A percentile compares a stretch with the other conserved stretches of the same genome.
Conservation (phyloP, 1,140 invertebrate species). For the Drosophila repleta region DNA sequence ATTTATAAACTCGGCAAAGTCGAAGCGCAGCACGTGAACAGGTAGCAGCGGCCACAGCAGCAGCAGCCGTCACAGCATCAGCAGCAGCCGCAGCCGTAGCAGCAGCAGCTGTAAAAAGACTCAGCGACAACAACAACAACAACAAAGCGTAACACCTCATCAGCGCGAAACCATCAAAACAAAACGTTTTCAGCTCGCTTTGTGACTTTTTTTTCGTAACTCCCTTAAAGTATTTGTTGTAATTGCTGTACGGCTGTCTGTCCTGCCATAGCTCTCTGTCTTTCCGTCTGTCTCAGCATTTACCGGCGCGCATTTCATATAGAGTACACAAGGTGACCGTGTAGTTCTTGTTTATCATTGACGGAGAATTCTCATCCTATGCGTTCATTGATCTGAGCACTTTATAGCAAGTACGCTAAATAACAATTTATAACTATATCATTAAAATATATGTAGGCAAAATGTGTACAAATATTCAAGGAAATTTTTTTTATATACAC, state of each 20-base stretch:
- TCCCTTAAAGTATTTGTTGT: slow-evolving; percentile 27
- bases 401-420: slow-evolving; percentile 21
- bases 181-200: slow-evolving; percentile 44
- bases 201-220: slow-evolving; percentile 41
- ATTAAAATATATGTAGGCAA: too few species aligned
- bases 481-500: too few species aligned
- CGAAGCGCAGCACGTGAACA: slow-evolving; percentile 65
- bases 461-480: too few species aligned
- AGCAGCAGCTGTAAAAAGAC: slow-evolving; percentile 38
- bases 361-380: slow-evolving; percentile 1
- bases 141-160: slow-evolving; percentile 42
- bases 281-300: slow-evolving; percentile 23
- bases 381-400: slow-evolving; percentile 59
- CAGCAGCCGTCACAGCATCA: not conserved
- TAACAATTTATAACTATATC: not conserved
- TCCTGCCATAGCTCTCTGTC: not conserved
- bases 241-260: slow-evolving; percentile 21
- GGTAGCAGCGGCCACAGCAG: slow-evolving; percentile 34
- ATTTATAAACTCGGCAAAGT: slow-evolving; percentile 68
- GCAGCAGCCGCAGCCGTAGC: slow-evolving; percentile 14
- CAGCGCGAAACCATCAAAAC: slow-evolving; percentile 41
- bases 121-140: slow-evolving; percentile 26
- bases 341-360: slow-evolving; percentile 44
- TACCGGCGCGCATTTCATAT: slow-evolving; percentile 19
- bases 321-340: slow-evolving; percentile 37